phyloP scores from a whole-genome alignment of 2,888 invertebrate species.

The Dolomedes plantarius region DNA sequence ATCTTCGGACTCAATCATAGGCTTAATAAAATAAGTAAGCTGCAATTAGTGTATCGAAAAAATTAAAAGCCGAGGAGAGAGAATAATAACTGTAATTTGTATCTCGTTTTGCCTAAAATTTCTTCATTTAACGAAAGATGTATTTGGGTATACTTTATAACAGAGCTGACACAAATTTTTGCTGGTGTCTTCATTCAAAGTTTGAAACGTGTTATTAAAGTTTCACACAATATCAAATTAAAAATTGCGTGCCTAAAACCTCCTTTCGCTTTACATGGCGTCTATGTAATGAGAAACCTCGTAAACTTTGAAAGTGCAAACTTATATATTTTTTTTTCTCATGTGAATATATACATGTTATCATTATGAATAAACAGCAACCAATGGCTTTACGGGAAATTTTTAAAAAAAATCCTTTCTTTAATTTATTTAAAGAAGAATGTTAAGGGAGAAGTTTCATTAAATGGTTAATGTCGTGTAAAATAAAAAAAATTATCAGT shows the following conservation, averaged over 20 bases:
- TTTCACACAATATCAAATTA: neutral
- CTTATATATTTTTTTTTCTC: no score
- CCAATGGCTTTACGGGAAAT: no score
- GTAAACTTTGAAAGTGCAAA: neutral
- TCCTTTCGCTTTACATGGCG: neutral
- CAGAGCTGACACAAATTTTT: neutral
- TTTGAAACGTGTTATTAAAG: neutral
- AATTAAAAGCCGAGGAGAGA: neutral
- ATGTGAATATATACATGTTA: no score
- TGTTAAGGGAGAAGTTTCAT: no score
- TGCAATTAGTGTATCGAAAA: neutral
- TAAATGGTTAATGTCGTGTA: no score
- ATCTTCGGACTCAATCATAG: neutral
- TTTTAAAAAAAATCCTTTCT: no score
- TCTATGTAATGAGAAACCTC: neutral
- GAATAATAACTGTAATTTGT: neutral
- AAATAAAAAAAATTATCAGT: no score
- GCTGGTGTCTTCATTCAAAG: neutral
- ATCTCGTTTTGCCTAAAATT: neutral
- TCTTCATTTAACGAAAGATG: neutral
- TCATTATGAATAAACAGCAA: no score
- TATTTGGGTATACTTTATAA: neutral
- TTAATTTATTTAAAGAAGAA: no score
- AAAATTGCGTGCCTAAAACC: neutral
- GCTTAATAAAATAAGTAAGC: neutral